phyloP scores from a whole-genome alignment of 2,797 vertebrate species.

The Spatula clypeata region DNA sequence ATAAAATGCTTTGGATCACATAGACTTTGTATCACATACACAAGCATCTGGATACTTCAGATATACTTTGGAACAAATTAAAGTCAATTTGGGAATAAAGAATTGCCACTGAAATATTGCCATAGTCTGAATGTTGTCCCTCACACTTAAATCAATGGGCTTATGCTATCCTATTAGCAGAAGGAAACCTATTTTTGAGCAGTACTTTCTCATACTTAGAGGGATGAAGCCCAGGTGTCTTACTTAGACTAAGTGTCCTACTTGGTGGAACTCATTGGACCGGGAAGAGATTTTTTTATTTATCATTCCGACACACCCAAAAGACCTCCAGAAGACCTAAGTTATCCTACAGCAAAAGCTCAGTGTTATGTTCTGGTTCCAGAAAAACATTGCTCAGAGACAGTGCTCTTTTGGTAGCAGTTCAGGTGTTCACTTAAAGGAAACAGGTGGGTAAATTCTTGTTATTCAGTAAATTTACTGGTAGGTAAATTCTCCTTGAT shows the following conservation, averaged over 20 bases:
- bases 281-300: neutral
- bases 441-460: neutral
- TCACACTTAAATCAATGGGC: accelerated
- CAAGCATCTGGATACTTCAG: neutral
- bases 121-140: neutral
- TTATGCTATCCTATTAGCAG: neutral
- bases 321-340: neutral
- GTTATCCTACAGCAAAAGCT: neutral
- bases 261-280: neutral
- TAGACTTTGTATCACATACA: neutral
- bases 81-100: neutral
- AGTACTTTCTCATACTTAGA: neutral
- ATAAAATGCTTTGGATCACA: neutral
- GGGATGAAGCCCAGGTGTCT: neutral
- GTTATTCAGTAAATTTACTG: neutral
- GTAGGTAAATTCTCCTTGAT: neutral
- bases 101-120: neutral
- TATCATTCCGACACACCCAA: neutral
- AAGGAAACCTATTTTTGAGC: neutral
- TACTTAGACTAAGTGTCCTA: neutral
- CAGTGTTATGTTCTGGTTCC: neutral
- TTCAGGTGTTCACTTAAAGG: neutral
- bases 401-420: neutral
- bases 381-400: neutral
- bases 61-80: neutral